Percentiles rank a stretch among this genome's conserved stretches.
Evolutionary conservation across 1,140 invertebrate genomes (phyloP).

Genomic region (Aphidius gifuensis): DNA sequence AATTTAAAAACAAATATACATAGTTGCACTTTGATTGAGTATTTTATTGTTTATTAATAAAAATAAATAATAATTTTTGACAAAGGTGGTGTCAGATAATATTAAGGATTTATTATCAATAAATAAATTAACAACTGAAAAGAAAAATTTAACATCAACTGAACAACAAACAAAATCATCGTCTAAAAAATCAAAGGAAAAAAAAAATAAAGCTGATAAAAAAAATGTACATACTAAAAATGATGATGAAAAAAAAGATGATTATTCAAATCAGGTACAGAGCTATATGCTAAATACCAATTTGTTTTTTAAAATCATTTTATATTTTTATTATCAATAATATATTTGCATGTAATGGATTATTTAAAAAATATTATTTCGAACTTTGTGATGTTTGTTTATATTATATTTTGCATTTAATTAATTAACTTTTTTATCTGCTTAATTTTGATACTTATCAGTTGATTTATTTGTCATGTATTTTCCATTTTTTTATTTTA

Average conservation of each 20-base stretch:
- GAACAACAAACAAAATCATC: slow-evolving; percentile 24
- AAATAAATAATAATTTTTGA: slow-evolving; percentile 19
- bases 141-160: slow-evolving; percentile 25
- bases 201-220: slow-evolving; percentile 48
- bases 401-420: too few species aligned
- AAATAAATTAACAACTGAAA: slow-evolving; percentile 27
- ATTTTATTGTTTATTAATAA: slow-evolving; percentile 15
- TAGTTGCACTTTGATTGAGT: background rate
- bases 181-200: slow-evolving; percentile 43
- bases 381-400: too few species aligned
- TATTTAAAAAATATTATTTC: too few species aligned
- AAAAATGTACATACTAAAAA: slow-evolving; percentile 37
- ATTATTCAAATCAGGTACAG: slow-evolving; percentile 33
- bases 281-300: too few species aligned
- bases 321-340: too few species aligned
- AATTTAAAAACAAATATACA: too few species aligned
- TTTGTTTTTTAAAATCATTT: too few species aligned
- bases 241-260: slow-evolving; percentile 32
- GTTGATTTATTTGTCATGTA: too few species aligned
- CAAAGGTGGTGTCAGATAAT: slow-evolving; percentile 22
- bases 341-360: too few species aligned
- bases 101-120: slow-evolving; percentile 13
- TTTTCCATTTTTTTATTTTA: too few species aligned
- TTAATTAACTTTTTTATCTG: too few species aligned
- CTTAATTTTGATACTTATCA: too few species aligned